phyloP scores from a whole-genome alignment of 1,140 invertebrate species.

The Apocrypta bakeri region DNA sequence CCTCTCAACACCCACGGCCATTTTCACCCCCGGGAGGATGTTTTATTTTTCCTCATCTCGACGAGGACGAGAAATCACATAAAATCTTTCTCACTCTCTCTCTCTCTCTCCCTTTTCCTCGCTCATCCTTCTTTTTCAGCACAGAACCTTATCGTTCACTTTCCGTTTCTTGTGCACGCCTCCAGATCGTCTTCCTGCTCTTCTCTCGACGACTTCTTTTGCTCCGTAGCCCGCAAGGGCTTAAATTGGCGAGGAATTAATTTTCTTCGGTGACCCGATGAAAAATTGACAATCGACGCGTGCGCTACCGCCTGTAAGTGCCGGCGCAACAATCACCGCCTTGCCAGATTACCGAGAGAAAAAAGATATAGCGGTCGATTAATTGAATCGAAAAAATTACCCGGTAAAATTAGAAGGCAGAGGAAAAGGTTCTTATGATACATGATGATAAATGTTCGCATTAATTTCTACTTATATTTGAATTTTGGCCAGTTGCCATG shows the following conservation, averaged over 20 bases:
- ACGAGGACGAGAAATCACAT: conserved; percentile 29
- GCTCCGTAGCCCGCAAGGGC: too few species aligned
- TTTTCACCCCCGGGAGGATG: conserved; percentile 1
- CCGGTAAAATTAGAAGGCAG: not conserved
- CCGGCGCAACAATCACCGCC: not conserved
- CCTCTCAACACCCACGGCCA: conserved; percentile 19
- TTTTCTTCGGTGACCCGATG: conserved; percentile 14
- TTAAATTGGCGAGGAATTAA: conserved; percentile 41
- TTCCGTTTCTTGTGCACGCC: not conserved
- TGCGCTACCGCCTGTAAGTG: too few species aligned
- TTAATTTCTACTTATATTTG: not conserved
- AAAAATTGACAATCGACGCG: conserved; percentile 39
- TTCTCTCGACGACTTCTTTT: not conserved
- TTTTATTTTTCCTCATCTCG: conserved; percentile 40
- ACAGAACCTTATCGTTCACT: not conserved
- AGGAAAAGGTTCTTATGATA: too few species aligned
- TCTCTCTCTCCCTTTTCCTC: not conserved
- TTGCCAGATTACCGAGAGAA: not conserved
- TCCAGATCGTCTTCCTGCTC: not conserved
- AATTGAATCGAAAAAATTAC: not conserved
- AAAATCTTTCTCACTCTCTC: conserved; percentile 19
- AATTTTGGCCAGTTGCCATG: conserved; percentile 6
- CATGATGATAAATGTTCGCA: too few species aligned
- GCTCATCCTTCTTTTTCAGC: not conserved
- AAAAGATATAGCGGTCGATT: not conserved